Base-by-base conservation (phyloP, 2,888 invertebrate species). In the Drosophila neutralis region DNA sequence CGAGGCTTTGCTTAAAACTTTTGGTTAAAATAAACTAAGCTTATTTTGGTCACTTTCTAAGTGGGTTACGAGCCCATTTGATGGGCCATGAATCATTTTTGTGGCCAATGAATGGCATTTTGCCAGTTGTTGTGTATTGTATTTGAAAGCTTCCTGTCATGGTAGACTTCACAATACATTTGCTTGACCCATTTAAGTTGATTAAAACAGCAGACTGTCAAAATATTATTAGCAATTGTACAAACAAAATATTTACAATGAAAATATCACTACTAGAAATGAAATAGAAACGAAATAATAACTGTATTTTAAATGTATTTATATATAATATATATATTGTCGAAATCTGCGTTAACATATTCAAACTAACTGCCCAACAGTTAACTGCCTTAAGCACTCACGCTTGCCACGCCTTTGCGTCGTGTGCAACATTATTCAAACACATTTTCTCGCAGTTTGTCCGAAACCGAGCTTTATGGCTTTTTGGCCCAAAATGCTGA, bases 391-490 rank as follows among this genome's bases (percentile, higher is more conserved):
- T 79, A 69, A 63, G 63, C 48, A 77, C 69, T 71, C 65, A 52
- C 77, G 65, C 11, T 53, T 10, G 33, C 60, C 40, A 70, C 77
- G 64, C 72, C 71, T 51, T n/a, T 35, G 21, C n/a, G 10, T 29
- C 42, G 27, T 75, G 45, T 48, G 62, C 51, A 57, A 58, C 74
- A 75, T 75, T 65, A 75, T 75, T 75, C 78, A 75, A 71, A 77
- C 65, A 75, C 60, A 54, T 77, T 71, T 67, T 45, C 62, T 52
- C 18, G 57, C 60, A 53, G 60, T 24, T 57, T 64, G 49, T 57
- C 56, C 48, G 54, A n/a, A 52, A 31, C 11, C 13, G 35, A 68
- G 69, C 79, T 83, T 85, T 83, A 85, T 85, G 79, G 87, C 89
- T 85, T 85, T 72, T 58, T 65, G 78, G 81, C 74, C 56, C 65